phyloP scores from a whole-genome alignment of 1,140 invertebrate genomes.

The Pseudomyrmex cubaensis region DNA sequence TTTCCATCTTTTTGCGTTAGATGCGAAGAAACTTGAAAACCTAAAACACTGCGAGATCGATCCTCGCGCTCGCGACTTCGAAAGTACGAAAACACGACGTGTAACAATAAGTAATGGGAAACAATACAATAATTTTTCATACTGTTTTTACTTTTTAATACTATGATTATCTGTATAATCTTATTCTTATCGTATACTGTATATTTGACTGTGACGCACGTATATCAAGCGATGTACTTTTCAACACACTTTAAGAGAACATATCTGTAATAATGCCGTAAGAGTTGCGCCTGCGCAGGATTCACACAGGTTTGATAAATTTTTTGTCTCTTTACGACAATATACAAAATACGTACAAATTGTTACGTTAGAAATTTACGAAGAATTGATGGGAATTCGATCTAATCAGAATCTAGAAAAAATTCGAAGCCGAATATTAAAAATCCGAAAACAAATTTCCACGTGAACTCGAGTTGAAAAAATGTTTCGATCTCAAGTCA shows the following conservation, averaged over 20 bases:
- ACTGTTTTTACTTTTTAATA: constrained; percentile 83
- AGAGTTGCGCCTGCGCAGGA: constrained; percentile 7
- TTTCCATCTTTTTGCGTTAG: background rate
- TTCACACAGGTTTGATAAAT: constrained; percentile 2
- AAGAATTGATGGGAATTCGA: background rate
- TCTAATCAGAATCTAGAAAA: background rate
- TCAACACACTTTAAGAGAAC: constrained; percentile 19
- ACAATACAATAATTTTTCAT: constrained; percentile 82
- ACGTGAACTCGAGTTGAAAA: too few relatives aligned
- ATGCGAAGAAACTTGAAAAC: background rate
- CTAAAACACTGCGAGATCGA: background rate
- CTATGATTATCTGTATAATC: constrained; percentile 79
- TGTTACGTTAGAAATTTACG: background rate
- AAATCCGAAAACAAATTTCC: background rate
- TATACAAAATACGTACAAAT: background rate
- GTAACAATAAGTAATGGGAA: constrained; percentile 77
- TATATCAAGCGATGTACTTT: constrained; percentile 12
- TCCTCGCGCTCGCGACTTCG: constrained; percentile 35
- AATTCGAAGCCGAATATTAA: background rate
- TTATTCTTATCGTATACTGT: constrained; percentile 74
- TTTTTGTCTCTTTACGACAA: background rate
- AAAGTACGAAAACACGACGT: constrained; percentile 63
- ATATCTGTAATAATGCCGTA: background rate
- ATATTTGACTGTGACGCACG: constrained; percentile 56
- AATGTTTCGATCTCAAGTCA: too few relatives aligned